A percentile compares a stretch with the other conserved stretches of the same genome.
phyloP scores from a whole-genome alignment of 2,113 vertebrate genomes.

The Aplodontia rufa region DNA sequence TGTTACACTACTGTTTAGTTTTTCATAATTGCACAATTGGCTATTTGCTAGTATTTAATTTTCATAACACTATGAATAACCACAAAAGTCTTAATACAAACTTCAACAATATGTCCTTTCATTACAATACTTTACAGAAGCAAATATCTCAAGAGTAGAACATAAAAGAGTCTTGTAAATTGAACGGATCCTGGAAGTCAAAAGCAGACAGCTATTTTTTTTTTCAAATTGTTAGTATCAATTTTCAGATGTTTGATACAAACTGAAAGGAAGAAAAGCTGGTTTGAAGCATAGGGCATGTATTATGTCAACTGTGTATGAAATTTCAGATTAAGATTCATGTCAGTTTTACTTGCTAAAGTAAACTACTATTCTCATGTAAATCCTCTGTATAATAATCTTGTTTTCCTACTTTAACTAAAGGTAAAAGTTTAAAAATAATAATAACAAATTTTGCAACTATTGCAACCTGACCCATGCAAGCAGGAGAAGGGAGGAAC shows the following conservation, averaged over 20 bases:
- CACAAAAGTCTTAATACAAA: neutral
- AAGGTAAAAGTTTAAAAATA: neutral
- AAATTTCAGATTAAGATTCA: slow-evolving; percentile 44
- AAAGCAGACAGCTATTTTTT: slow-evolving; percentile 30
- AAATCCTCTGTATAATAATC: neutral
- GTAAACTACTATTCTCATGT: neutral
- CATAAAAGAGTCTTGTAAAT: neutral
- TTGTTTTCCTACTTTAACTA: slow-evolving; percentile 14
- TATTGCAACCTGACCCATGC: neutral
- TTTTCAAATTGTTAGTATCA: slow-evolving; percentile 17
- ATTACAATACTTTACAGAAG: neutral
- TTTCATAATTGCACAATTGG: neutral
- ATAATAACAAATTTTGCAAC: neutral
- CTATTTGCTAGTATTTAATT: neutral
- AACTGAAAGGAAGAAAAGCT: neutral
- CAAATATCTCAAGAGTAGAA: neutral
- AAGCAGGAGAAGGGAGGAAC: neutral
- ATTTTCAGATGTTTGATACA: slow-evolving; percentile 34
- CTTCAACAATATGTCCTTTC: slow-evolving; percentile 26
- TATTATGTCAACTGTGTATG: neutral
- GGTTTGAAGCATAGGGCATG: neutral
- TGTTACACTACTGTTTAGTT: neutral
- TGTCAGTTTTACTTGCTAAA: neutral
- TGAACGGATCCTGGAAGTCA: neutral
- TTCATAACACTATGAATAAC: slow-evolving; percentile 7